phyloP scores from a whole-genome alignment of 1,140 invertebrate species.

The Euwallacea similis region DNA sequence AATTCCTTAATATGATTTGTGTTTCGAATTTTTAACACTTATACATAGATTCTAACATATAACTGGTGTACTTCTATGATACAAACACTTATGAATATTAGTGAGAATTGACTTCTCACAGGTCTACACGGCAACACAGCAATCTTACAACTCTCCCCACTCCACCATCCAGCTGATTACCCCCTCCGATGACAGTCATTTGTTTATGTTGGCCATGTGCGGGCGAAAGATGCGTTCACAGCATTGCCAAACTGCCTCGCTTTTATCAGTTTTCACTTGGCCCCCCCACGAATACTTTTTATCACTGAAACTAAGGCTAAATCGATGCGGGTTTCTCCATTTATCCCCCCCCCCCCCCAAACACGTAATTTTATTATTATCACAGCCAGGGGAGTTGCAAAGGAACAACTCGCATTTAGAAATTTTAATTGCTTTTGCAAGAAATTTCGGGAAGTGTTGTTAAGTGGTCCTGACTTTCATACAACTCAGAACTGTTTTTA shows the following conservation, averaged over 20 bases:
- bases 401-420: no score
- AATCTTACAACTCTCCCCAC: not conserved
- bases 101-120: not conserved
- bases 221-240: conserved; percentile 24
- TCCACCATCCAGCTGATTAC: conserved; percentile 30
- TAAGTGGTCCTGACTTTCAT: no score
- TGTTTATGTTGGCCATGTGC: conserved; percentile 38
- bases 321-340: no score
- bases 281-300: no score
- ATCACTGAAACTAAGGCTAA: no score
- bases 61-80: not conserved
- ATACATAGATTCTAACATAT: not conserved
- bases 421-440: no score
- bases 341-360: no score
- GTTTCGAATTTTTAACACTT: not conserved
- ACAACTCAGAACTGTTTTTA: no score
- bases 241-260: conserved; percentile 8
- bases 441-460: no score
- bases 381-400: no score
- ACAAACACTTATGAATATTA: no score
- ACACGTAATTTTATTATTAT: no score
- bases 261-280: not conserved
- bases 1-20: not conserved
- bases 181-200: conserved; percentile 22
- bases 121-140: not conserved